Conservation (phyloP, 2,113 vertebrate genomes). For the Amphiprion percula region DNA sequence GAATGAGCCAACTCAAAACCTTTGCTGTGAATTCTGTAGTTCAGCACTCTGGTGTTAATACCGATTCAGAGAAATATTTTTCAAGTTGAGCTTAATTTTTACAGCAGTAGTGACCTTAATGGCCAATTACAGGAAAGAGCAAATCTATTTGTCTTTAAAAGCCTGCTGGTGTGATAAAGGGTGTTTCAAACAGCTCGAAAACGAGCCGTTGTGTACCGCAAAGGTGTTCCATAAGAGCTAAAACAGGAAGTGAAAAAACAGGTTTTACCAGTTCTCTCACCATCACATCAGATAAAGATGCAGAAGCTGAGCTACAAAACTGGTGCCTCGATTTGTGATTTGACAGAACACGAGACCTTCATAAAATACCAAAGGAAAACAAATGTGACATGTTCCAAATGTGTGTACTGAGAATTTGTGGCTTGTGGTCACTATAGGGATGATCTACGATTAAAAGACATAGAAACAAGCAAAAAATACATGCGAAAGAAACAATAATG, state of each 20-base stretch:
- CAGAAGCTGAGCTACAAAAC: conserved; percentile 26
- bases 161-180: conserved; percentile 16
- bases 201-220: conserved; percentile 7
- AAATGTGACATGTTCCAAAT: background rate
- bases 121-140: conserved; percentile 24
- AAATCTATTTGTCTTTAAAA: conserved; percentile 20
- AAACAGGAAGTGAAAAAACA: conserved; percentile 53
- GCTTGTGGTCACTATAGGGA: background rate
- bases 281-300: conserved; percentile 47
- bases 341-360: conserved; percentile 9
- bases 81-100: conserved; percentile 3
- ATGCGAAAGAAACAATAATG: background rate
- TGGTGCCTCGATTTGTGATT: conserved; percentile 13
- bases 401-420: background rate
- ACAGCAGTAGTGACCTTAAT: conserved; percentile 5
- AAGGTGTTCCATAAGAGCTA: conserved; percentile 32
- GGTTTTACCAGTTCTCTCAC: conserved; percentile 58
- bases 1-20: background rate
- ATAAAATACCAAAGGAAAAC: background rate
- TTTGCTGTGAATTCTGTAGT: background rate
- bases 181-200: conserved; percentile 13
- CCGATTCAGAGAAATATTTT: conserved; percentile 2
- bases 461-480: too few relatives aligned
- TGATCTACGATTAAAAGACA: background rate
- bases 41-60: background rate